phyloP scores from a whole-genome alignment of 53 echinoderm and acorn worm genomes.

The Arbacia lixula region DNA sequence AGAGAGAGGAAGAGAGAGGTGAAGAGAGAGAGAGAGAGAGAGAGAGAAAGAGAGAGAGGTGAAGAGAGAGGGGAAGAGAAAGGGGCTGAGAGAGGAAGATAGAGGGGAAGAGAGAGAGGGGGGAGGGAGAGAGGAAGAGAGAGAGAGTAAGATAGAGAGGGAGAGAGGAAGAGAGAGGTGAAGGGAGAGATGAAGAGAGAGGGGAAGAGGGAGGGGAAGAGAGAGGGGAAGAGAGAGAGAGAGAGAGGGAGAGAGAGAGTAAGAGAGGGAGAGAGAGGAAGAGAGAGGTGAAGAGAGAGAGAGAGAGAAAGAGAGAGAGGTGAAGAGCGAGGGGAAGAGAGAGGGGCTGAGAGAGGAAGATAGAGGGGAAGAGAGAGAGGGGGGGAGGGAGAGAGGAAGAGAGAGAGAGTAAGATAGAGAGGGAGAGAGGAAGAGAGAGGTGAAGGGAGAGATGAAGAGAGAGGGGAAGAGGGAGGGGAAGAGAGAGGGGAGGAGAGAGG shows the following conservation, averaged over 20 bases:
- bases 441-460: background rate
- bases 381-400: background rate
- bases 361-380: background rate
- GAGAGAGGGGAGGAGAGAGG: background rate
- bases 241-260: background rate
- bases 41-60: background rate
- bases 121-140: background rate
- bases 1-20: background rate
- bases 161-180: background rate
- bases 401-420: background rate
- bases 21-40: conserved; percentile 6
- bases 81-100: background rate
- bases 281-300: background rate
- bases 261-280: background rate
- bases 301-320: background rate
- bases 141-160: no score
- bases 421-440: background rate
- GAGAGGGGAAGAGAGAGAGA: background rate
- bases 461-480: background rate
- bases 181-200: background rate
- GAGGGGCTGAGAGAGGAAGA: background rate
- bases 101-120: background rate
- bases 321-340: background rate
- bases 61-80: background rate
- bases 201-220: background rate